A percentile compares a stretch with the other conserved stretches of the same genome.
Conservation (phyloP, 2,888 invertebrate species). For the Reticulitermes lucifugus region DNA sequence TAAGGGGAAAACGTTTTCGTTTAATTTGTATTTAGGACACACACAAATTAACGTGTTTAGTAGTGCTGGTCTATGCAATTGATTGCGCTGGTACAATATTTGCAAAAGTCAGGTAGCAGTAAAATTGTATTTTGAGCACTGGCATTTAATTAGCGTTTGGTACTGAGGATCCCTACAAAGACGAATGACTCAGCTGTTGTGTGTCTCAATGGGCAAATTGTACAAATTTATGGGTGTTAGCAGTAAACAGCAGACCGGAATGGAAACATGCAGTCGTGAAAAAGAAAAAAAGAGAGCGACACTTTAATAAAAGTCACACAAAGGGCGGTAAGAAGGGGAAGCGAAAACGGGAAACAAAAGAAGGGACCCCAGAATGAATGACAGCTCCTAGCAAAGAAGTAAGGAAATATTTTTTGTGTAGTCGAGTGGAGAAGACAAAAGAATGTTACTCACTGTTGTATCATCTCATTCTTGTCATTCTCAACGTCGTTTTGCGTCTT, state of each 20-base stretch:
- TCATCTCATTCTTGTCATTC: constrained; percentile 24
- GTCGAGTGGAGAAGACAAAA: constrained; percentile 1
- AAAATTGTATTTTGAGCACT: no score
- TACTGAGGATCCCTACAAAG: background rate
- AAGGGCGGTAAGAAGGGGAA: background rate
- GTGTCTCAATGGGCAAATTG: constrained; percentile 11
- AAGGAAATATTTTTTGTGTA: constrained; percentile 32
- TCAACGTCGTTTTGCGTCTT: constrained; percentile 11
- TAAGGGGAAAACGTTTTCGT: no score
- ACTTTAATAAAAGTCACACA: constrained; percentile 40
- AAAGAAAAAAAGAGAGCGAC: constrained; percentile 12
- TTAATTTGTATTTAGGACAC: no score
- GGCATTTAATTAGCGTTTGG: background rate
- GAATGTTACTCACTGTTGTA: constrained; percentile 20
- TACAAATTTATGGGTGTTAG: constrained; percentile 34
- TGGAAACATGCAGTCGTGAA: constrained; percentile 15
- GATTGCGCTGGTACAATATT: no score
- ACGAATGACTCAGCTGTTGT: background rate
- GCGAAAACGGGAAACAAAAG: background rate
- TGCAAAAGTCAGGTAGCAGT: no score
- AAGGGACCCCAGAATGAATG: constrained; percentile 18
- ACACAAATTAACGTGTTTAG: no score
- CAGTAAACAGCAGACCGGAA: constrained; percentile 4
- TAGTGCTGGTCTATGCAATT: no score
- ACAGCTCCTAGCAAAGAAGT: constrained; percentile 40